These are phyloP conservation scores for Oreortyx pictus DNA, from an alignment of 2,797 vertebrate genomes.

Conservation along the genomic window DNA sequence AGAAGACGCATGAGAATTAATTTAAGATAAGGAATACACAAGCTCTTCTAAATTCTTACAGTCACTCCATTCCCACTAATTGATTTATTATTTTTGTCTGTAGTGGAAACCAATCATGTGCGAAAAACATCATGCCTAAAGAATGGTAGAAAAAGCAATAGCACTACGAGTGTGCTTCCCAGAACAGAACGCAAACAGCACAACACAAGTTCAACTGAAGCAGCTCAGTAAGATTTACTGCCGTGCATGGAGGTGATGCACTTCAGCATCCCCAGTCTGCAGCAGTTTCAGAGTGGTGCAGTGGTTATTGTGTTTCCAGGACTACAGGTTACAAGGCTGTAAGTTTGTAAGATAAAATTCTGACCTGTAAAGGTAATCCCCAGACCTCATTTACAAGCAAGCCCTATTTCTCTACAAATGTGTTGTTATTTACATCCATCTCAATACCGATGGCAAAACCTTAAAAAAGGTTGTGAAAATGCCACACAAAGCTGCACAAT, in stretches of 20 bases:
- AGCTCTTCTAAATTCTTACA: background rate
- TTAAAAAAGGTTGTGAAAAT: background rate
- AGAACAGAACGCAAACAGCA: background rate
- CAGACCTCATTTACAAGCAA: too few relatives aligned
- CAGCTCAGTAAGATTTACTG: background rate
- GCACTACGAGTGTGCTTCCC: background rate
- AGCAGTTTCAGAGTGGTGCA: rapidly evolving
- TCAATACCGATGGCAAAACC: background rate
- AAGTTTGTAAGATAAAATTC: background rate
- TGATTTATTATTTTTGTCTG: background rate
- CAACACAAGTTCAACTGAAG: background rate
- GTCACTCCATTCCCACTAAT: background rate
- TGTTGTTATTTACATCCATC: background rate
- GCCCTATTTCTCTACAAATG: background rate
- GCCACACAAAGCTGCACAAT: background rate
- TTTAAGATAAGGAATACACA: background rate
- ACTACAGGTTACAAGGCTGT: background rate
- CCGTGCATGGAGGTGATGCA: background rate
- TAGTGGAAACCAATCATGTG: background rate
- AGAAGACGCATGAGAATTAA: background rate
- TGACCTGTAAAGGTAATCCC: background rate
- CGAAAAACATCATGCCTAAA: background rate
- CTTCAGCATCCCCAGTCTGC: background rate
- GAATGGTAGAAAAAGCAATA: background rate
- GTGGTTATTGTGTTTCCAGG: rapidly evolving